These are phyloP conservation scores for Sebastes kiyomatsui DNA, from an alignment of 2,797 vertebrate species.

Conservation along the genomic window DNA sequence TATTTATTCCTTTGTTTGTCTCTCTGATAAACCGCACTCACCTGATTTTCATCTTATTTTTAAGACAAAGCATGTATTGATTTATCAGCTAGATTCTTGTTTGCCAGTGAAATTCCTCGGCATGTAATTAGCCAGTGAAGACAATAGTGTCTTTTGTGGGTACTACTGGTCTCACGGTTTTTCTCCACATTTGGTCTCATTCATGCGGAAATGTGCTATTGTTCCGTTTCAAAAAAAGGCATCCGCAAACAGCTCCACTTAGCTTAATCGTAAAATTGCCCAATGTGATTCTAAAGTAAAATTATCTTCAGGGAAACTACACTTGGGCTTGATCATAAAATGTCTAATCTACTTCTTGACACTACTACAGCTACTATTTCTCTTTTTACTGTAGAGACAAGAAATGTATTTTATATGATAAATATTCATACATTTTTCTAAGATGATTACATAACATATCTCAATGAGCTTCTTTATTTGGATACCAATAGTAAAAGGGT, in stretches of 20 bases:
- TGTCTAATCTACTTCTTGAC: not conserved
- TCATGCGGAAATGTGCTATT: constrained; percentile 28
- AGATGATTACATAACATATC: not conserved
- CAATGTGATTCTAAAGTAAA: not conserved
- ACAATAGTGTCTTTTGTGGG: constrained; percentile 49
- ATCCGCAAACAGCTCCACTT: not conserved
- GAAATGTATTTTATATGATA: not conserved
- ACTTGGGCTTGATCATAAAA: not conserved
- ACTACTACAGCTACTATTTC: not conserved
- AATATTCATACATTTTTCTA: not conserved
- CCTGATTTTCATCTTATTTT: not conserved
- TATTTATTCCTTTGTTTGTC: not conserved
- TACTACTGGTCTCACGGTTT: constrained; percentile 45
- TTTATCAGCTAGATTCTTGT: not conserved
- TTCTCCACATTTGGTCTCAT: constrained; percentile 55
- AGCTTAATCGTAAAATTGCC: not conserved
- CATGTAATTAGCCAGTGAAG: constrained; percentile 2
- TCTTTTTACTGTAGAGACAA: no score
- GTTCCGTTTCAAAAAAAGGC: not conserved
- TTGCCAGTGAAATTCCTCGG: not conserved
- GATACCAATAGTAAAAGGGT: not conserved
- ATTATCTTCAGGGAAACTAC: not conserved
- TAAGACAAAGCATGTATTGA: not conserved
- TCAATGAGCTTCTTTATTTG: not conserved
- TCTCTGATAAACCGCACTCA: not conserved